Evolutionary conservation across 92 coral and sea anemone genomes (phyloP).

Genomic region (Epizoanthus illoricatus): DNA sequence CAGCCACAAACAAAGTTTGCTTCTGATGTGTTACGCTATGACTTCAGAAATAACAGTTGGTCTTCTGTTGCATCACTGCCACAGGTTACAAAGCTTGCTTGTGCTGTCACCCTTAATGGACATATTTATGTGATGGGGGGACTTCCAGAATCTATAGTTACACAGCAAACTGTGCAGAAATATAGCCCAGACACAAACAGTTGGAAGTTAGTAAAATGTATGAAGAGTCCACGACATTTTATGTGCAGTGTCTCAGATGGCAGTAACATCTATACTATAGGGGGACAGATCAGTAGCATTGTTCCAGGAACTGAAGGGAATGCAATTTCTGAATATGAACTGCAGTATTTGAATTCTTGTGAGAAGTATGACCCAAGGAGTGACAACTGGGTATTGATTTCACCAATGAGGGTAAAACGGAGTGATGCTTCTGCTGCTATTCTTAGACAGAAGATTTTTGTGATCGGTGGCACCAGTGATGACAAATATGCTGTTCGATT

Average conservation of each 20-base stretch:
- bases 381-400: slow-evolving; percentile 2
- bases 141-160: neutral
- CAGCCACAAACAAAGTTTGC: neutral
- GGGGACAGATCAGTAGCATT: neutral
- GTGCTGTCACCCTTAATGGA: neutral
- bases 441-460: slow-evolving; percentile 21
- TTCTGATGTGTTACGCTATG: slow-evolving; percentile 20
- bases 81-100: neutral
- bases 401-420: neutral
- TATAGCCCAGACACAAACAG: slow-evolving; percentile 24
- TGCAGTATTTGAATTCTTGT: slow-evolving; percentile 19
- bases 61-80: slow-evolving; percentile 12
- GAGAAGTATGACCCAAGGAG: slow-evolving; percentile 14
- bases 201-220: neutral
- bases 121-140: neutral
- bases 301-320: too few relatives aligned
- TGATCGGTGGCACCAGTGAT: slow-evolving; percentile 8
- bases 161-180: slow-evolving; percentile 13
- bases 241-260: slow-evolving; percentile 33
- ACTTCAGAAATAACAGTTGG: slow-evolving; percentile 29
- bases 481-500: neutral
- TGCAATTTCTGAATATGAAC: neutral
- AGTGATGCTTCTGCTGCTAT: neutral
- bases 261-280: slow-evolving; percentile 6
- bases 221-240: neutral